These are phyloP conservation scores for Serilophus lunatus DNA, from an alignment of 2,113 vertebrate species.

Conservation along the genomic window DNA sequence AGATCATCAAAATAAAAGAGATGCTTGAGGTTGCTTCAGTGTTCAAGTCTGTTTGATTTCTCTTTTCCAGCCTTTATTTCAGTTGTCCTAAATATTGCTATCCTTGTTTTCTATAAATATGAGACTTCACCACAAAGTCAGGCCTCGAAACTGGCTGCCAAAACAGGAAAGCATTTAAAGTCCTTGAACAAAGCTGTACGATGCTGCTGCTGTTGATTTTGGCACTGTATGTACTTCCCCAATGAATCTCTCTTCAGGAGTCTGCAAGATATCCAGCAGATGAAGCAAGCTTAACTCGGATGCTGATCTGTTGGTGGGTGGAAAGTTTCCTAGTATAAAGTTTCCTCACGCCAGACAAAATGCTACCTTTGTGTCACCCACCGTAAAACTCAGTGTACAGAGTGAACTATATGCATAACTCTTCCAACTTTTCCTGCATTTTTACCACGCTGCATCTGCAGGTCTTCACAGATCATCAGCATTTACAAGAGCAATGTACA, in stretches of 20 bases:
- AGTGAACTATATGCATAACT: conserved; percentile 62
- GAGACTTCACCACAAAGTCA: conserved; percentile 64
- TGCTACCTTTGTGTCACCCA: conserved; percentile 62
- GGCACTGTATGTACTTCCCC: conserved; percentile 62
- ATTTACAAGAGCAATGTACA: conserved; percentile 74
- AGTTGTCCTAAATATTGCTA: conserved; percentile 74
- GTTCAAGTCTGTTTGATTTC: conserved; percentile 76
- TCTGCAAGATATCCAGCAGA: conserved; percentile 68
- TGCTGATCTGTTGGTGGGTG: conserved; percentile 59
- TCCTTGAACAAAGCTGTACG: conserved; percentile 63
- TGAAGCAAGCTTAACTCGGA: conserved; percentile 59
- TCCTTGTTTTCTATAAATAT: conserved; percentile 74
- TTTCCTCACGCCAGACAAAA: conserved; percentile 57
- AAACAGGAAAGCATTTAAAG: conserved; percentile 62
- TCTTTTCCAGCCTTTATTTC: conserved; percentile 79
- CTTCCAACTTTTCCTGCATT: conserved; percentile 58
- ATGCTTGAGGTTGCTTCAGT: conserved; percentile 82
- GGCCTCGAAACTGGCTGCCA: conserved; percentile 63
- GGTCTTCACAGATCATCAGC: conserved; percentile 80
- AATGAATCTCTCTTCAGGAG: conserved; percentile 43
- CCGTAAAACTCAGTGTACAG: conserved; percentile 65
- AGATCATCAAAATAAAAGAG: conserved; percentile 76
- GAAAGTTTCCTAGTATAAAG: conserved; percentile 36
- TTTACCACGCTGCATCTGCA: conserved; percentile 75
- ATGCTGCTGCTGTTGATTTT: conserved; percentile 64